A percentile compares a stretch with the other conserved stretches of the same genome.
Conservation (phyloP, 2,113 vertebrate species). For the Odontesthes bonariensis region DNA sequence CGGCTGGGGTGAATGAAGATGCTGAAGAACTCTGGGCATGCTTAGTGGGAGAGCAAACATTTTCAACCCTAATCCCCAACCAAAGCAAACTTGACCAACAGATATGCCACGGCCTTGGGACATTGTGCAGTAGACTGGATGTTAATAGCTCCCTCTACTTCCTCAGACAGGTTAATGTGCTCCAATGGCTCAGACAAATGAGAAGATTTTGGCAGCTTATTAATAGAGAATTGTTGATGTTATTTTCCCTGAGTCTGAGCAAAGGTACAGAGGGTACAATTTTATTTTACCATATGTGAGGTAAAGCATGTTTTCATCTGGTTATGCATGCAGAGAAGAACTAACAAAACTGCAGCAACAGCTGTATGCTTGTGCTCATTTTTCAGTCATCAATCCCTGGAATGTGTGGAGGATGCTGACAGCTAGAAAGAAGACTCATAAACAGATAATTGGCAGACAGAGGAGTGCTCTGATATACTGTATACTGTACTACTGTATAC, state of each 20-base stretch:
- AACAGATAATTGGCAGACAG: not conserved
- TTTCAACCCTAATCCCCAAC: slow-evolving; percentile 43
- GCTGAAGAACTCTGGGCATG: not conserved
- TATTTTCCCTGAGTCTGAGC: not conserved
- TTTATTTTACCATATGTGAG: not conserved
- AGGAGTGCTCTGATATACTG: not conserved
- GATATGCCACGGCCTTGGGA: slow-evolving; percentile 21
- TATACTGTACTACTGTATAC: too few species aligned
- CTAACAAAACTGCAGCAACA: not conserved
- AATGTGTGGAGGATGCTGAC: slow-evolving; percentile 1
- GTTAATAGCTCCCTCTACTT: slow-evolving; percentile 11
- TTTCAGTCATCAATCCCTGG: not conserved
- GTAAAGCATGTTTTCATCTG: not conserved
- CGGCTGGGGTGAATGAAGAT: not conserved
- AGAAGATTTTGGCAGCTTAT: not conserved
- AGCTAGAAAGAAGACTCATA: not conserved
- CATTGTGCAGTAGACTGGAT: slow-evolving; percentile 42
- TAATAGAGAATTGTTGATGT: not conserved
- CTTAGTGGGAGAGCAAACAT: slow-evolving; percentile 34
- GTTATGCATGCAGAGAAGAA: not conserved
- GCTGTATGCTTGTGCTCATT: not conserved
- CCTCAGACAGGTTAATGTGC: slow-evolving; percentile 22
- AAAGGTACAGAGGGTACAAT: not conserved
- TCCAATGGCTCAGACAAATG: too few species aligned
- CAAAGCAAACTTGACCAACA: slow-evolving; percentile 54